A percentile compares a stretch with the other conserved stretches of the same genome.
Evolutionary conservation across 2,113 vertebrate genomes (phyloP).

Genomic region (Todiramphus saurophagus): DNA sequence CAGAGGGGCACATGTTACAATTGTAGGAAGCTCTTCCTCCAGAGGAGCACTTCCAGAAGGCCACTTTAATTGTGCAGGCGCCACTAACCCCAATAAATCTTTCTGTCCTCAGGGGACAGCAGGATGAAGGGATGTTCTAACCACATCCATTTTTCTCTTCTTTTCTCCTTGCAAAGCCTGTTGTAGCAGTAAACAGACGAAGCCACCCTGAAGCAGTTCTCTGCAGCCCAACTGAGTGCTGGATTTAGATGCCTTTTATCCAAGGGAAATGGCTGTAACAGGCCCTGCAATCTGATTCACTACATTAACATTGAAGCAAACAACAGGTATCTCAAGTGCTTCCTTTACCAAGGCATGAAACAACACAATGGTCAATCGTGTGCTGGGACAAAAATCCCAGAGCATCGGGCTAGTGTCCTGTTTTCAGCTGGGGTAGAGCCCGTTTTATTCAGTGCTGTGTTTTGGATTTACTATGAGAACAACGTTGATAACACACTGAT

Average conservation of each 20-base stretch:
- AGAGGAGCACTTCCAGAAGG: conserved; percentile 22
- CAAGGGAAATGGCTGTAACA: not conserved
- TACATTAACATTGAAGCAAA: conserved; percentile 17
- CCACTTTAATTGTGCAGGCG: not conserved
- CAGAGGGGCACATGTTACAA: not conserved
- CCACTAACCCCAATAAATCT: not conserved
- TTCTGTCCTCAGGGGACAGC: conserved; percentile 8
- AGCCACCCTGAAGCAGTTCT: not conserved
- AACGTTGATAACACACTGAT: not conserved
- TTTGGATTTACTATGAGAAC: not conserved
- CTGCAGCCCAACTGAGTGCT: not conserved
- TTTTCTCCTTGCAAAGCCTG: not conserved
- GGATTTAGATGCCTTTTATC: not conserved
- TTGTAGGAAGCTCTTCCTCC: conserved; percentile 29
- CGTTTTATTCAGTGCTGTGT: not conserved
- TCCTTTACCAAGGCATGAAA: not conserved
- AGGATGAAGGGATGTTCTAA: conserved; percentile 32
- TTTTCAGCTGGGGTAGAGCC: not conserved
- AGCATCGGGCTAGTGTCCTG: not conserved
- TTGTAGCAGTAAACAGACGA: not conserved
- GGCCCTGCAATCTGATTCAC: not conserved
- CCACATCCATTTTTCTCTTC: conserved; percentile 8
- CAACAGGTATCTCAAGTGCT: not conserved
- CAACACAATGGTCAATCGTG: rapidly evolving
- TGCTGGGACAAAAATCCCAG: not conserved